Conservation (phyloP, 2,113 vertebrate genomes). For the Mustela nigripes region DNA sequence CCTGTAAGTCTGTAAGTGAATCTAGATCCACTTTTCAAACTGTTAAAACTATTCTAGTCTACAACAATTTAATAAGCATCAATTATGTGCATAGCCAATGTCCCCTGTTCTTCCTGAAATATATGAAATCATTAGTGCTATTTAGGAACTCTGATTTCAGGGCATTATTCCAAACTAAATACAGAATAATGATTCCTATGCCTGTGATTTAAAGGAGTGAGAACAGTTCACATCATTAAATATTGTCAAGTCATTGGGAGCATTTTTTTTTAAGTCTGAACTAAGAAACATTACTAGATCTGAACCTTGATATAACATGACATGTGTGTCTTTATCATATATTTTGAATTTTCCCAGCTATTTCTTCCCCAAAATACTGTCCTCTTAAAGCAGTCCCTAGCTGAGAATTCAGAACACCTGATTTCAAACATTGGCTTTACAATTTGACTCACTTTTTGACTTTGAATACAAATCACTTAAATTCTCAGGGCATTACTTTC, state of each 20-base stretch:
- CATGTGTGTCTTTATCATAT: not conserved
- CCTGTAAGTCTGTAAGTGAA: not conserved
- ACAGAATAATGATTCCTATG: conserved; percentile 54
- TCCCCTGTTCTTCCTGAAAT: conserved; percentile 53
- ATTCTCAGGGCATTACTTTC: conserved; percentile 55
- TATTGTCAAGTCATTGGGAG: conserved; percentile 30
- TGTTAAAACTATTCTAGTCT: conserved; percentile 25
- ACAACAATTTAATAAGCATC: conserved; percentile 39
- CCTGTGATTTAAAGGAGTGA: conserved; percentile 26
- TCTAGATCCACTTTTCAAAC: conserved; percentile 31
- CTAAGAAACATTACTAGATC: conserved; percentile 46
- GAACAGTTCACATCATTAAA: conserved; percentile 47
- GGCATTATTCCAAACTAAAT: conserved; percentile 66
- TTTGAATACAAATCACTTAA: conserved; percentile 65
- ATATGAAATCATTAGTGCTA: conserved; percentile 53
- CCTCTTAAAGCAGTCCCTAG: not conserved
- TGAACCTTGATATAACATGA: conserved; percentile 21
- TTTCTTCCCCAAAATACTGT: conserved; percentile 52
- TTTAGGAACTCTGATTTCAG: conserved; percentile 52
- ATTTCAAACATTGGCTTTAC: conserved; percentile 45
- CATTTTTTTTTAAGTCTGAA: conserved; percentile 21
- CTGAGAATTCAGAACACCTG: conserved; percentile 19
- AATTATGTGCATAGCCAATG: not conserved
- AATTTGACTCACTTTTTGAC: conserved; percentile 60
- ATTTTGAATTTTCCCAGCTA: conserved; percentile 49